phyloP scores from a whole-genome alignment of 2,888 invertebrate species.

The Theretra japonica region DNA sequence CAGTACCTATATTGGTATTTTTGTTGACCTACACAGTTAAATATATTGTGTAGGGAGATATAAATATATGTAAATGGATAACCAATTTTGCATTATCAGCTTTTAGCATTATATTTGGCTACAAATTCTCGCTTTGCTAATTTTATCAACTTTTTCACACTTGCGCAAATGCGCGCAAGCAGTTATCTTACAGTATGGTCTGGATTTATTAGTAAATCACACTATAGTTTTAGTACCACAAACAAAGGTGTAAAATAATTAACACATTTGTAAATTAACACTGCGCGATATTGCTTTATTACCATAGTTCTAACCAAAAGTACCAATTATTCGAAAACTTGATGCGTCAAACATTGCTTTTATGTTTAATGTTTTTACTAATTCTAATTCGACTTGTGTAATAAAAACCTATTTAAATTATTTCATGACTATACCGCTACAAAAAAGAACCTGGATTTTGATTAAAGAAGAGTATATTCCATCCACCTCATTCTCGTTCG shows the following conservation, averaged over 20 bases:
- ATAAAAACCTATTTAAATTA: too few species aligned
- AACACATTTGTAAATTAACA: constrained; percentile 1
- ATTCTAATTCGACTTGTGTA: too few species aligned
- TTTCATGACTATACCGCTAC: too few species aligned
- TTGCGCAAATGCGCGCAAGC: not conserved
- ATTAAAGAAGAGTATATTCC: too few species aligned
- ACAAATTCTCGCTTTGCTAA: constrained; percentile 20
- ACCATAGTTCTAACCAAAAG: not conserved
- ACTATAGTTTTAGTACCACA: not conserved
- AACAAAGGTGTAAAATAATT: not conserved
- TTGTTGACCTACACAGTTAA: not conserved
- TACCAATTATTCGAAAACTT: too few species aligned
- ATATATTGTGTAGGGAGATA: not conserved
- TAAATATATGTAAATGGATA: not conserved
- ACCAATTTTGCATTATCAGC: not conserved
- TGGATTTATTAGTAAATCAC: not conserved
- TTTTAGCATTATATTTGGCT: constrained; percentile 13
- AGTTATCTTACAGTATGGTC: not conserved
- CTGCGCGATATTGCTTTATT: not conserved
- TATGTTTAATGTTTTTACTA: too few species aligned
- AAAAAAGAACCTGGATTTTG: too few species aligned
- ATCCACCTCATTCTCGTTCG: too few species aligned
- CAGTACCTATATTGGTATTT: not conserved
- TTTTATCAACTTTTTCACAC: constrained; percentile 8
- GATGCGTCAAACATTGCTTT: too few species aligned